Evolutionary conservation across 2,113 vertebrate genomes (phyloP).

Genomic region (Sinocyclocheilus rhinocerous): DNA sequence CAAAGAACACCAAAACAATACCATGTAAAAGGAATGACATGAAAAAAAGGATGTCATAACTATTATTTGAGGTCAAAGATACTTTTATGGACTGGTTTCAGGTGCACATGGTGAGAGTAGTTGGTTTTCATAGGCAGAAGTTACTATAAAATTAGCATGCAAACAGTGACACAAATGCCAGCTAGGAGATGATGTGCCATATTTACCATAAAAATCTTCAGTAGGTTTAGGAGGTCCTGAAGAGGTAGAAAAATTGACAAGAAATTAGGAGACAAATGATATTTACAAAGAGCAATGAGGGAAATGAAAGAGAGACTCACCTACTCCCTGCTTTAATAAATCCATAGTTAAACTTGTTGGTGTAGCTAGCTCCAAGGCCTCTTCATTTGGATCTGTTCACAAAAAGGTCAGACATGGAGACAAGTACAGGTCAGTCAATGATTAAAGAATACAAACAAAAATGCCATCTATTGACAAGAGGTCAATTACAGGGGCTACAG

Average conservation of each 20-base stretch:
- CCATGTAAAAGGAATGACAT: neutral
- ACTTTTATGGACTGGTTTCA: no score
- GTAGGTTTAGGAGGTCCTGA: conserved; percentile 71
- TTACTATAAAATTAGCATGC: neutral
- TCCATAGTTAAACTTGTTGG: conserved; percentile 82
- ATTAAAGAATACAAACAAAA: conserved; percentile 6
- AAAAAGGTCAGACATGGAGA: neutral
- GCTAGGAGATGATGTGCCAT: conserved; percentile 33
- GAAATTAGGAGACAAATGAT: conserved; percentile 32
- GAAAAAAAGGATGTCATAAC: neutral
- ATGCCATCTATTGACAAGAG: neutral
- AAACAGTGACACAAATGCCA: neutral
- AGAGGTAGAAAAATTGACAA: conserved; percentile 61
- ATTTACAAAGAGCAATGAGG: conserved; percentile 22
- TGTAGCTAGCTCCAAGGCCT: conserved; percentile 82
- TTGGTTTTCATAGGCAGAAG: neutral
- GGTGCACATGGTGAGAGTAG: neutral
- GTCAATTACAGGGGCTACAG: neutral
- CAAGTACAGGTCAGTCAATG: neutral
- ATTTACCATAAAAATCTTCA: conserved; percentile 77
- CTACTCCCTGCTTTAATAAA: conserved; percentile 91
- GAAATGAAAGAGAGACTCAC: conserved; percentile 67
- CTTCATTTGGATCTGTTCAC: conserved; percentile 88
- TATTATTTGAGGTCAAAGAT: neutral
- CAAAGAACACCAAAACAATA: conserved; percentile 5